Conservation (phyloP, 35 echinoderm and acorn worm genomes). For the Strongylocentrotus purpuratus region DNA sequence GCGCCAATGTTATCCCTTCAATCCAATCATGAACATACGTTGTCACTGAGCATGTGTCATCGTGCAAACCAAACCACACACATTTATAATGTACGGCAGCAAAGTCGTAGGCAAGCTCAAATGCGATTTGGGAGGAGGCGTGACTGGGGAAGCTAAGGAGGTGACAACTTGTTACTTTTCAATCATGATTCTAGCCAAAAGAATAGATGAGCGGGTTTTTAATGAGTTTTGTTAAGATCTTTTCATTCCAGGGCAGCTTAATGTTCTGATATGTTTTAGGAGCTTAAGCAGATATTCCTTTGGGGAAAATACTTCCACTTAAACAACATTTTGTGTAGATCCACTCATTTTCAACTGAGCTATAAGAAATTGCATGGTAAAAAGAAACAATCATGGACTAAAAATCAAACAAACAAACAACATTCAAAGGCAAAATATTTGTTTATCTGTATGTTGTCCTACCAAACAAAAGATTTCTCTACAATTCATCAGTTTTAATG, state of each 20-base stretch:
- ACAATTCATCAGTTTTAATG: too few species aligned
- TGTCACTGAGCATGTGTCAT: constrained; percentile 37
- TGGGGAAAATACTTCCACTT: too few species aligned
- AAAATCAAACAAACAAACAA: not conserved
- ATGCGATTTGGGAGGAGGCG: not conserved
- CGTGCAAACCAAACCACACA: not conserved
- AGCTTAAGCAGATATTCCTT: too few species aligned
- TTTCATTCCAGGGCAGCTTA: too few species aligned
- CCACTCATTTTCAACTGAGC: not conserved
- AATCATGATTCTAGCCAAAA: not conserved
- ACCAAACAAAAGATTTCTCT: too few species aligned
- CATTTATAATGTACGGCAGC: not conserved
- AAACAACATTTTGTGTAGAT: too few species aligned
- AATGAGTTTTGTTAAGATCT: too few species aligned
- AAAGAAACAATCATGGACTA: not conserved
- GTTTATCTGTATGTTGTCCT: too few species aligned
- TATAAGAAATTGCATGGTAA: not conserved
- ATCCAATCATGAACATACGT: not conserved
- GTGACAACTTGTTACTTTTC: not conserved
- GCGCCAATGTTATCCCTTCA: constrained; percentile 31
- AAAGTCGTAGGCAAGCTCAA: not conserved
- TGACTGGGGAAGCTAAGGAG: not conserved
- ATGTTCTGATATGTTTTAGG: too few species aligned
- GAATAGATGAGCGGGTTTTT: too few species aligned
- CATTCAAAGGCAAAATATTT: too few species aligned